Percentiles rank a stretch among this genome's conserved stretches.
These are phyloP conservation scores for Eristalinus aeneus DNA, from an alignment of 2,888 invertebrate species.

Conservation along the genomic window DNA sequence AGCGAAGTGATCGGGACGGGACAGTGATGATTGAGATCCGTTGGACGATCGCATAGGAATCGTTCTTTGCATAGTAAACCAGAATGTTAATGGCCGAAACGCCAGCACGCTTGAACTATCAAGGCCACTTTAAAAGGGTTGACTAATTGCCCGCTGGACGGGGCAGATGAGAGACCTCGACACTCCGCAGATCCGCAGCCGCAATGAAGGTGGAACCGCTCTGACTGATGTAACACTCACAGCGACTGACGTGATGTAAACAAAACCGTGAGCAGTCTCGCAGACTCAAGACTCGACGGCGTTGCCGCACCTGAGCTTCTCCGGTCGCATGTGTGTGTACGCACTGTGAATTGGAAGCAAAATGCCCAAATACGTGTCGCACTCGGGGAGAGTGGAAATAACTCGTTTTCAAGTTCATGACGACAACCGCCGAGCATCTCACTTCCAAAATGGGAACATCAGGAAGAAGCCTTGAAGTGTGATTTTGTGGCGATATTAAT, in stretches of 20 bases:
- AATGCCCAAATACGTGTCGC: background rate
- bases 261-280: background rate
- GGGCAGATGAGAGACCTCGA: background rate
- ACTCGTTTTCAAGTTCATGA: background rate
- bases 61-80: constrained; percentile 61
- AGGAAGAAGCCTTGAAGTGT: constrained; percentile 57
- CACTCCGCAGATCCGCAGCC: background rate
- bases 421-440: constrained; percentile 12
- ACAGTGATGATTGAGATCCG: constrained; percentile 27
- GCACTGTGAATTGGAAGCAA: background rate
- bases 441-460: constrained; percentile 49
- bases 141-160: constrained; percentile 38
- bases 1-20: background rate
- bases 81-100: constrained; percentile 60
- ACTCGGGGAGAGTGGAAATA: background rate
- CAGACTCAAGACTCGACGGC: background rate
- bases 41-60: constrained; percentile 34
- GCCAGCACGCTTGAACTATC: constrained; percentile 62
- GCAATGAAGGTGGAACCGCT: background rate
- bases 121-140: constrained; percentile 61
- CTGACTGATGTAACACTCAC: constrained; percentile 29
- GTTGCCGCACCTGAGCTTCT: background rate
- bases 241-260: constrained; percentile 19
- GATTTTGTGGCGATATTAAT: constrained; percentile 58
- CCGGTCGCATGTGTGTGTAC: background rate